Conservation (phyloP, 2,888 invertebrate species). For the Blomia tropicalis region DNA sequence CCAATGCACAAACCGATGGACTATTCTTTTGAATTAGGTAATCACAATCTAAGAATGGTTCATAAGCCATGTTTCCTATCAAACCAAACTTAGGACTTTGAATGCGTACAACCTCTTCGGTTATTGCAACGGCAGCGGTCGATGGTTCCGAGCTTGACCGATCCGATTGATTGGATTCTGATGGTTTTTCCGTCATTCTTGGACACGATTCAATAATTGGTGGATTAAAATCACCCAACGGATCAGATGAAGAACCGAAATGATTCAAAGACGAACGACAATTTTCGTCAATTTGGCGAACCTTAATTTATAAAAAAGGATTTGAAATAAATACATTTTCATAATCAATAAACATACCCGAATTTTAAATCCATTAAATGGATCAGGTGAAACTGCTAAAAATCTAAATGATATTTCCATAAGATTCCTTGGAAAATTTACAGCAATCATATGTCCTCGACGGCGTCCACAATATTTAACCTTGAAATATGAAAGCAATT, state of each 20-base stretch:
- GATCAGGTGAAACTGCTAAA: conserved; percentile 27
- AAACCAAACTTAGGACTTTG: conserved; percentile 27
- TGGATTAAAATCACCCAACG: conserved; percentile 10
- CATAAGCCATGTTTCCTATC: conserved; percentile 27
- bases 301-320: conserved; percentile 26
- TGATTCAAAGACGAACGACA: not conserved
- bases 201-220: conserved; percentile 16
- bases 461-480: conserved; percentile 24
- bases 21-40: conserved; percentile 28
- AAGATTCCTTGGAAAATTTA: conserved; percentile 27
- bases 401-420: conserved; percentile 26
- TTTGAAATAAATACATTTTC: too few relatives aligned
- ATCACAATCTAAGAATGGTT: conserved; percentile 28
- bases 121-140: conserved; percentile 9
- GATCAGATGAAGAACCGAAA: not conserved
- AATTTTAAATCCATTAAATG: conserved; percentile 15
- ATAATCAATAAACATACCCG: too few relatives aligned
- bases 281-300: conserved; percentile 26
- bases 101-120: conserved; percentile 26
- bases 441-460: conserved; percentile 23
- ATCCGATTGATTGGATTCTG: not conserved
- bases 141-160: not conserved
- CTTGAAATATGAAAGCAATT: not conserved
- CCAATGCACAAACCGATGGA: conserved; percentile 30
- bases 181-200: not conserved